A percentile compares a stretch with the other conserved stretches of the same genome.
These are phyloP conservation scores for Drosophila ezoana DNA, from an alignment of 2,888 invertebrate species.

Conservation along the genomic window DNA sequence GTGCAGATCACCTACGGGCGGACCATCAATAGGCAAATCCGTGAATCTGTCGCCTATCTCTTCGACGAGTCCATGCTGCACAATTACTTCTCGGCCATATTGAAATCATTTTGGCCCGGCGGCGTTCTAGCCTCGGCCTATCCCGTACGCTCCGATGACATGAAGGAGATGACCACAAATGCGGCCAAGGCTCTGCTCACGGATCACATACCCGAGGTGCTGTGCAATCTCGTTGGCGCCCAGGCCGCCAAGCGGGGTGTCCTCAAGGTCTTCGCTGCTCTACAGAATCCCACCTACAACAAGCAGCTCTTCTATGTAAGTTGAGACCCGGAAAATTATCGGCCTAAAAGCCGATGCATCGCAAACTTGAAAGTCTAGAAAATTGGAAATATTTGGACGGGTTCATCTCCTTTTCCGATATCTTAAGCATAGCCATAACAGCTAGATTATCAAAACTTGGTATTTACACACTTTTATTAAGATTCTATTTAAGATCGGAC, in stretches of 20 bases:
- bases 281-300: conserved; percentile 94
- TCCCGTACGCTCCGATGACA: conserved; percentile 87
- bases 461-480: too few relatives aligned
- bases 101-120: conserved; percentile 96
- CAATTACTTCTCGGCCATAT: conserved; percentile 92
- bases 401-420: too few relatives aligned
- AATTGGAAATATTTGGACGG: too few relatives aligned
- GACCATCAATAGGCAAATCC: conserved; percentile 95
- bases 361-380: too few relatives aligned
- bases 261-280: conserved; percentile 93
- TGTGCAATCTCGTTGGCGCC: conserved; percentile 93
- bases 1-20: conserved; percentile 96
- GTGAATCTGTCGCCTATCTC: conserved; percentile 94
- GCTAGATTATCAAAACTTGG: too few relatives aligned
- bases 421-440: too few relatives aligned
- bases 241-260: conserved; percentile 94
- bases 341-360: too few relatives aligned
- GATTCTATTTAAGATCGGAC: too few relatives aligned
- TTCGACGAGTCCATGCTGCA: conserved; percentile 96
- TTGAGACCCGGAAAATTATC: not conserved
- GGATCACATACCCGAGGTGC: conserved; percentile 91
- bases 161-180: conserved; percentile 89
- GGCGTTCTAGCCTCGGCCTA: conserved; percentile 88
- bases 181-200: conserved; percentile 88
- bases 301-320: conserved; percentile 95